These are phyloP conservation scores for Caenorhabditis inopinata DNA, from an alignment of 1,140 invertebrate species.

Conservation along the genomic window DNA sequence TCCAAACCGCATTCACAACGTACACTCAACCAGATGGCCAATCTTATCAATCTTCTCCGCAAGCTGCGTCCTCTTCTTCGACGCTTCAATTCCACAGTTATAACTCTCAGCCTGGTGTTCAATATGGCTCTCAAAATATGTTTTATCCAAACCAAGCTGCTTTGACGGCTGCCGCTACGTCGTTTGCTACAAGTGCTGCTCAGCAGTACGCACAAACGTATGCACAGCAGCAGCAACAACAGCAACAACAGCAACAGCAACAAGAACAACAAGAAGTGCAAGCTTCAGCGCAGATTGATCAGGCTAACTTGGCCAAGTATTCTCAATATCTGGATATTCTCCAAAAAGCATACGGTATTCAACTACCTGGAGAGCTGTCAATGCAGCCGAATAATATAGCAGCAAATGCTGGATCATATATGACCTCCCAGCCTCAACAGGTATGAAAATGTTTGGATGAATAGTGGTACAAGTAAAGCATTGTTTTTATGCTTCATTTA, in stretches of 20 bases:
- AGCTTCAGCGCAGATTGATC: constrained; percentile 39
- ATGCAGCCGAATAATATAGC: not conserved
- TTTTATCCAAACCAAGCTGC: constrained; percentile 24
- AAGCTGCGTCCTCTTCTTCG: not conserved
- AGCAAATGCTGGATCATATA: not conserved
- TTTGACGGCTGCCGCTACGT: constrained; percentile 9
- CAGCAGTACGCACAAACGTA: constrained; percentile 20
- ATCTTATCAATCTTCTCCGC: not conserved
- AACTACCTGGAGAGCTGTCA: constrained; percentile 40
- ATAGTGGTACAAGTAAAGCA: too few species aligned
- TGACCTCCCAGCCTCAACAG: not conserved
- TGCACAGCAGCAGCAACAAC: constrained; percentile 19
- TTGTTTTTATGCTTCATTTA: too few species aligned
- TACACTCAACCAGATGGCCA: constrained; percentile 1
- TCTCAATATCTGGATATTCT: constrained; percentile 51
- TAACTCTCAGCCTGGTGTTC: constrained; percentile 25
- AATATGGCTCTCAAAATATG: constrained; percentile 4
- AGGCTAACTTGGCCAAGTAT: constrained; percentile 48
- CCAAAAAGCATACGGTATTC: constrained; percentile 48
- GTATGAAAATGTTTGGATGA: not conserved
- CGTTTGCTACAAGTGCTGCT: constrained; percentile 20
- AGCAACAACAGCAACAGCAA: constrained; percentile 21
- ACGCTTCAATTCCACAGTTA: constrained; percentile 27
- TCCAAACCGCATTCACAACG: not conserved
- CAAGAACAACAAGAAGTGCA: constrained; percentile 14